Evolutionary conservation across 2,888 invertebrate genomes (phyloP), one percentile per base, ranked within the genome.

Genomic region (Phortica okadai): DNA sequence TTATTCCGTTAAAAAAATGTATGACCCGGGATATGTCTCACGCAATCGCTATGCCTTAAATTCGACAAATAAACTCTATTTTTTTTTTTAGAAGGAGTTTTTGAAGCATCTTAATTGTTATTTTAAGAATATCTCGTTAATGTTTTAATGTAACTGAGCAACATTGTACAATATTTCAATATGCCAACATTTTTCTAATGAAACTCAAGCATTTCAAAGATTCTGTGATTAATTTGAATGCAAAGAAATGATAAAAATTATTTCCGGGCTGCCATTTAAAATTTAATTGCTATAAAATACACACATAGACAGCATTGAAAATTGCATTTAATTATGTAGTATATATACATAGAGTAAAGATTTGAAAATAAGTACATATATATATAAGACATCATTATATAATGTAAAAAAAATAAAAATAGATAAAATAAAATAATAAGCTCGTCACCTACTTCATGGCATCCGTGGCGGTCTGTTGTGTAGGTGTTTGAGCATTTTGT

Each of bases 241-340:
- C 56, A 56, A 41, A 64, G 11, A 11, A 64, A 33, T 33, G n/a
- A 11, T 11, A 67, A 67, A 42, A n/a, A 42, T 44, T 67, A 67
- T 67, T 67, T 67, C 67, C 67, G 67, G 14, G 33, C 33, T 64
- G 25, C 64, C 64, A 33, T 64, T 11, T 64, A 56, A 64, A 64
- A 64, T 64, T 25, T 41, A 64, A 64, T 64, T 64, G 64, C 64
- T 25, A 64, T 64, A 33, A 64, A 33, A 33, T 14, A 8, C 25
- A 33, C 33, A 33, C 2, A 56, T 33, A 33, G 16, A 56, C 56
- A 16, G 11, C 14, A 56, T 16, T n/a, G 56, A 56, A 7, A 33
- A 33, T n/a, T n/a, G 56, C 16, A n/a, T 56, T 56, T 11, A 56
- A 1, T 33, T 33, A 33, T 33, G 4, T 33, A 33, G 4, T 33